Base-by-base conservation (phyloP, 1,140 invertebrate species). In the Drosophila cardini region DNA sequence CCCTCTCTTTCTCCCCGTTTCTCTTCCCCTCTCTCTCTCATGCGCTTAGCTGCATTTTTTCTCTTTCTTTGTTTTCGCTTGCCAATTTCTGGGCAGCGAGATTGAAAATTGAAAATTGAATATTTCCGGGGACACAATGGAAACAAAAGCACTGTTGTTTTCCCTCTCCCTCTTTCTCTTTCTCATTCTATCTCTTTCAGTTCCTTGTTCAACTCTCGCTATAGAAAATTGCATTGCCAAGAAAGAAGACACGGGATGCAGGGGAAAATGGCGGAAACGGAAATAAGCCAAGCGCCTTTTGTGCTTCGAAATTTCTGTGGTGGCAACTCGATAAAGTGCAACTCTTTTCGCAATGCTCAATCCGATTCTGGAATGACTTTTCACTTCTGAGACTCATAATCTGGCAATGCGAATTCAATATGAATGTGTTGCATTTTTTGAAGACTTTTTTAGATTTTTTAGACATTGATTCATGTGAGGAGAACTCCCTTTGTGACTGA, bases 71-170 rank as follows among this genome's bases (percentile, higher is more conserved):
- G 80, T 85, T 86, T 85, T 86, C 69, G 69, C 78, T 80, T 77
- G 81, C 73, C 78, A 86, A 84, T 84, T 84, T 80, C 76, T 83
- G 76, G 80, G 62, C 48, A 84, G 68, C 72, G 80, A 84, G 76
- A 84, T 26, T 83, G 81, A 84, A 85, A 84, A 85, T 80, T 76
- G 80, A 84, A 85, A 84, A 86, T 86, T 86, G 83, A 86, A 87
- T 86, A 86, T 87, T 86, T 86, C 83, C 82, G 82, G 81, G 81
- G 81, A 84, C 81, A 85, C 80, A 84, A 85, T 84, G 80, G 55
- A 40, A 79, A 57, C 75, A 79, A 75, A 53, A 46, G 76, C 48
- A 67, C 57, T 57, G 30, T 56, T 48, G 13, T 32, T 52, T 40
- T 48, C 32, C 6, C 18, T 11, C 18, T 10, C 45, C n/a, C 18